A percentile compares a stretch with the other conserved stretches of the same genome.
Evolutionary conservation across 2,888 invertebrate species (phyloP).

Genomic region (Pheosia gnoma): DNA sequence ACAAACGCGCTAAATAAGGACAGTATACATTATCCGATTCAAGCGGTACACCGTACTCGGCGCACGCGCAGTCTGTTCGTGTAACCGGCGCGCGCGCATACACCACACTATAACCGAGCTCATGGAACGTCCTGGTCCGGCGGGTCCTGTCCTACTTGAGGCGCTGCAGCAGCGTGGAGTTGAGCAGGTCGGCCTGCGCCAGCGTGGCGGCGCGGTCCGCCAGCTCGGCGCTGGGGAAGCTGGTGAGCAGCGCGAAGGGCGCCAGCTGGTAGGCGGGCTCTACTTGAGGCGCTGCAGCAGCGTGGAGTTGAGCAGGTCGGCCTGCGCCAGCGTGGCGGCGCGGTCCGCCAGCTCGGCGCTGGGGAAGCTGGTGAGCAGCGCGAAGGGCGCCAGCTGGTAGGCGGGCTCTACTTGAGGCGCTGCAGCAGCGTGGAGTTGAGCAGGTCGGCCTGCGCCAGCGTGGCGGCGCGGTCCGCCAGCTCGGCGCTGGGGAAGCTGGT

Average conservation of each 20-base stretch:
- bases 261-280: slow-evolving; percentile 92
- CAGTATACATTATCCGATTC: no score
- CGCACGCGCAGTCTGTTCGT: no score
- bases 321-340: slow-evolving; percentile 89
- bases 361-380: slow-evolving; percentile 95
- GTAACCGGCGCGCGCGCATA: no score
- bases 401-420: slow-evolving; percentile 92
- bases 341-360: slow-evolving; percentile 92
- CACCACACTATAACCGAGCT: neutral
- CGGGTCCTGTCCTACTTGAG: slow-evolving; percentile 79
- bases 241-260: slow-evolving; percentile 91
- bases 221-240: slow-evolving; percentile 95
- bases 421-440: slow-evolving; percentile 96
- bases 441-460: slow-evolving; percentile 92
- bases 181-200: slow-evolving; percentile 93
- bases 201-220: slow-evolving; percentile 90
- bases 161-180: slow-evolving; percentile 95
- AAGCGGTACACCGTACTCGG: no score
- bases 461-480: slow-evolving; percentile 89
- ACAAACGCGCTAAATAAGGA: no score
- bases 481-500: slow-evolving; percentile 96
- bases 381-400: slow-evolving; percentile 90
- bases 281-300: slow-evolving; percentile 93
- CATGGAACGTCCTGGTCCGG: no score
- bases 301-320: slow-evolving; percentile 95